These are phyloP conservation scores for Amphimedon queenslandica DNA, from an alignment of 37 sponge, comb jelly and placozoan genomes.

Conservation along the genomic window DNA sequence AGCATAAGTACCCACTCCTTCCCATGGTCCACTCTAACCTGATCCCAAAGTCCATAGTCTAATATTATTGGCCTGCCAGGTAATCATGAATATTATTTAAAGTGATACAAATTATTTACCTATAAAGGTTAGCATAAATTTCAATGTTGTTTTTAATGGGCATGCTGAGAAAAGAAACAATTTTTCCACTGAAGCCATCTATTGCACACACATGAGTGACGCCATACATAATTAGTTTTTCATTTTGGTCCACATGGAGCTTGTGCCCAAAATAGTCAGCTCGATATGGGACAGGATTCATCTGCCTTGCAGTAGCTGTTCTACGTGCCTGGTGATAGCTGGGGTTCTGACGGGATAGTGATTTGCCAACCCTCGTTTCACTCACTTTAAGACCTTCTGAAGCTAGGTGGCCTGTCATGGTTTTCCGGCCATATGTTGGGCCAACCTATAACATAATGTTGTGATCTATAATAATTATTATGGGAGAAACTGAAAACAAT, in stretches of 20 bases:
- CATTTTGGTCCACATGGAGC: constrained; percentile 63
- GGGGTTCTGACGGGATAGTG: constrained; percentile 22
- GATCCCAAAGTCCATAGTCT: constrained; percentile 66
- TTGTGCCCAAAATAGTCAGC: constrained; percentile 70
- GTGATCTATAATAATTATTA: too few relatives aligned
- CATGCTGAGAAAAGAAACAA: constrained; percentile 31
- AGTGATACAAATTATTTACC: constrained; percentile 1
- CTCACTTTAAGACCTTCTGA: constrained; percentile 21
- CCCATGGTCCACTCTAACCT: constrained; percentile 63
- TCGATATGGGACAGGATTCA: constrained; percentile 21
- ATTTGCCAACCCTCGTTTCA: constrained; percentile 28
- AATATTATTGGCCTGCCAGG: constrained; percentile 36
- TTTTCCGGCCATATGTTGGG: constrained; percentile 47
- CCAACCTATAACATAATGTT: constrained; percentile 53
- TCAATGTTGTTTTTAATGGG: constrained; percentile 58
- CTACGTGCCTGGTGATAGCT: constrained; percentile 24
- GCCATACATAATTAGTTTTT: constrained; percentile 69
- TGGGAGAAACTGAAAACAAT: too few relatives aligned
- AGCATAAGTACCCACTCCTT: constrained; percentile 56
- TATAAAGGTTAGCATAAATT: constrained; percentile 40
- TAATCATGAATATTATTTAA: not conserved
- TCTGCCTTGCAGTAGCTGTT: constrained; percentile 8
- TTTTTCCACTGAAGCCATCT: constrained; percentile 49
- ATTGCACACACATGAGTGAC: constrained; percentile 51
- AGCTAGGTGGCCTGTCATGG: constrained; percentile 43